Evolutionary conservation across 2,113 vertebrate species (phyloP).

Genomic region (Litocranius walleri): DNA sequence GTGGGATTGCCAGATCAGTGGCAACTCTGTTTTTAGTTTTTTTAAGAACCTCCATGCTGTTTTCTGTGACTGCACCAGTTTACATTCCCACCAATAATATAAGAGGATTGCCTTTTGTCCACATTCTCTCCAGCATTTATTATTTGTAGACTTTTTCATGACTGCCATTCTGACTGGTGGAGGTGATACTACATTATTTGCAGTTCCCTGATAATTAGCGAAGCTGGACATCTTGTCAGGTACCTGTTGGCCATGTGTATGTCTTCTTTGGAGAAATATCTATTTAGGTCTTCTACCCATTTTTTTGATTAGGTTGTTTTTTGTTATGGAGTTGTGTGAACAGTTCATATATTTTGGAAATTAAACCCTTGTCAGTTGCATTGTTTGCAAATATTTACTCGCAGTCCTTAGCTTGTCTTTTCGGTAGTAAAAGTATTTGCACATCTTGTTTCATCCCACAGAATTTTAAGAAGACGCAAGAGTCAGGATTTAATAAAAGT

Average conservation of each 20-base stretch:
- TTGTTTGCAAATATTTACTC: neutral
- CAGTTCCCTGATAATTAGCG: neutral
- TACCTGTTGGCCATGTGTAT: neutral
- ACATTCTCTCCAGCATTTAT: neutral
- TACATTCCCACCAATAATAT: neutral
- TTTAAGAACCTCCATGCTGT: neutral
- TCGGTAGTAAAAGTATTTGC: neutral
- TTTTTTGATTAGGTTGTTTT: neutral
- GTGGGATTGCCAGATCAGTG: neutral
- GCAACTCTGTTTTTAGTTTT: neutral
- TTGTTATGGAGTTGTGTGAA: neutral
- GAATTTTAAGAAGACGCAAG: neutral
- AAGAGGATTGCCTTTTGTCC: neutral
- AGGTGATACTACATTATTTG: neutral
- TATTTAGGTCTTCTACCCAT: neutral
- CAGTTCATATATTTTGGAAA: neutral
- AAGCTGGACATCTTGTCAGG: neutral
- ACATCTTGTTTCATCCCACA: slow-evolving; percentile 24
- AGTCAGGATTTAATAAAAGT: neutral
- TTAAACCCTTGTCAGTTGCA: neutral
- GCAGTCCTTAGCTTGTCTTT: neutral
- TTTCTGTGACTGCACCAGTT: neutral
- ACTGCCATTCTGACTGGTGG: neutral
- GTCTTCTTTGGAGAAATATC: neutral
- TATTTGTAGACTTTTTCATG: neutral